Base-by-base conservation (phyloP, 1,140 invertebrate genomes). In the Brachionus rotundiformis region DNA sequence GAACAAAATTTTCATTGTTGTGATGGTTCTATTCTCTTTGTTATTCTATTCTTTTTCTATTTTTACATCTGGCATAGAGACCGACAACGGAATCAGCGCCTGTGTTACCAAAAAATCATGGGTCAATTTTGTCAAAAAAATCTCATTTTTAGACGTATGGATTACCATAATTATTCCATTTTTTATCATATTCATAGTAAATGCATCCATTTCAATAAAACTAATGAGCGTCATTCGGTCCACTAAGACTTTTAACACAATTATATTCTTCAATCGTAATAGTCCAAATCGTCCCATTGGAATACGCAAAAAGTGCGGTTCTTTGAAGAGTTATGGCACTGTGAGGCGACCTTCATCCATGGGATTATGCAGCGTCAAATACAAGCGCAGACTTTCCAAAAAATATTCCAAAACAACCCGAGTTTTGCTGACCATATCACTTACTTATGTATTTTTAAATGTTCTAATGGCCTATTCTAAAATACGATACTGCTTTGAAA, bases 331-430 rank as follows among this genome's bases (percentile, higher is more conserved):
- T 1, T 71, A 39, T 39, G 65, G 19, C 2, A 23, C 29, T 10
- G 65, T 36, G 7, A 73, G 25, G 25, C 29, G 19, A n/a, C 16
- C 29, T 36, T 16, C 65, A 71, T 16, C 33, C 5, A 13, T 27
- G 27, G 29, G 33, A 33, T 25, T 71, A 0, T 71, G 65, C 25
- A 71, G 68, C 36, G 4, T 33, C 31, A 71, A 71, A 71, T 71
- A 71, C 16, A 39, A 39, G 10, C 68, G 39, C 19, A 33, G 65
- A 71, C 16, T 71, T 0, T 71, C 65, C n/a, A 71, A 71, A 71
- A 71, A 71, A 71, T 71, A 71, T 71, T 71, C 65, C 11, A 33
- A 25, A 36, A 71, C 65, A n/a, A 71, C 65, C 36, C 29, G 65
- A 71, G 33, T 71, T 33, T 39, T 71, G 29, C 25, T 71, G 8